phyloP scores from a whole-genome alignment of 2,113 vertebrate genomes.

The Nerophis lumbriciformis region DNA sequence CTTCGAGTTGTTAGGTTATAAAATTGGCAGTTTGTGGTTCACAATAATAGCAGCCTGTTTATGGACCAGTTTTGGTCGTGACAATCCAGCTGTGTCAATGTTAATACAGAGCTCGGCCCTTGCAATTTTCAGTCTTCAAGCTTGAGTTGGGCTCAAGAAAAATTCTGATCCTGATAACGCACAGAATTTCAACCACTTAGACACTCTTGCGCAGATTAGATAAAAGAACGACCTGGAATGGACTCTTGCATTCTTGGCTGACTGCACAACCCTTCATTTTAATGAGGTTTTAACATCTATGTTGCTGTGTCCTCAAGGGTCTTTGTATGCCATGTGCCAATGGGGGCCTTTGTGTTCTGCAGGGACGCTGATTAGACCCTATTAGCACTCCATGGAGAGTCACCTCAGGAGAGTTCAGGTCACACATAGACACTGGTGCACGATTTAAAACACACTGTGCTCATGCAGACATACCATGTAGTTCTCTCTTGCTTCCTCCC shows the following conservation, averaged over 20 bases:
- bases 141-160: constrained; percentile 2
- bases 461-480: constrained; percentile 22
- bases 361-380: constrained; percentile 49
- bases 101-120: background rate
- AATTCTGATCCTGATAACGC: background rate
- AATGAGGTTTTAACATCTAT: background rate
- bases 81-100: background rate
- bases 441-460: background rate
- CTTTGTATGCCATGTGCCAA: constrained; percentile 15
- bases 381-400: constrained; percentile 50
- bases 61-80: constrained; percentile 13
- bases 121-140: background rate
- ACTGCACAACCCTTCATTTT: constrained; percentile 14
- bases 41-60: constrained; percentile 1
- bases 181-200: constrained; percentile 1
- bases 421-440: constrained; percentile 10
- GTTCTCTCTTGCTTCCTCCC: constrained; percentile 57
- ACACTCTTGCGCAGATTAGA: constrained; percentile 10
- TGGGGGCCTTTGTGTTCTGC: constrained; percentile 38
- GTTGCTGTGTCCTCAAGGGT: constrained; percentile 20
- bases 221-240: background rate
- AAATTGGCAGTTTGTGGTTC: background rate
- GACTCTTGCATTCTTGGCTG: background rate
- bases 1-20: too few species aligned
- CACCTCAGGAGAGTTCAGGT: constrained; percentile 23